Percentiles rank a stretch among this genome's conserved stretches.
Conservation (phyloP, 2,797 vertebrate genomes). For the Cryptoblepharus egeriae region DNA sequence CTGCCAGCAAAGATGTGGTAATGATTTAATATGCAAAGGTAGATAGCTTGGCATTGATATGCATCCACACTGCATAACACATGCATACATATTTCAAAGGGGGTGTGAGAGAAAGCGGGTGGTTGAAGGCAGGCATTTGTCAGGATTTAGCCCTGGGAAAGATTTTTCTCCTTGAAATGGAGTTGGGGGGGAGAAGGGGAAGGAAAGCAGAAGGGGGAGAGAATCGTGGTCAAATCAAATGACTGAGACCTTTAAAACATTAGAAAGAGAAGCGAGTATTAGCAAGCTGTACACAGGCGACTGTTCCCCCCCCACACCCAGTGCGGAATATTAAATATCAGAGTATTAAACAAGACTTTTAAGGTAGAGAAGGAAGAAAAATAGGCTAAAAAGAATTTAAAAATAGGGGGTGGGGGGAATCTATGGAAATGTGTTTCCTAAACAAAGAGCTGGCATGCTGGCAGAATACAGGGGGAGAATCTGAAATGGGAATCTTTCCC, state of each 20-base stretch:
- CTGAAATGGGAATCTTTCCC: conserved; percentile 19
- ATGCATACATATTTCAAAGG: conserved; percentile 76
- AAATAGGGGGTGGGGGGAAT: background rate
- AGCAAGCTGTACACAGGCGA: background rate
- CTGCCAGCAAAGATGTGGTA: conserved; percentile 58
- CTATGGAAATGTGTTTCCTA: conserved; percentile 6
- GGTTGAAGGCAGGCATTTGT: conserved; percentile 63
- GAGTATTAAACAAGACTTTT: conserved; percentile 59
- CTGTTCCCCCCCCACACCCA: no score
- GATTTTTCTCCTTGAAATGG: conserved; percentile 54
- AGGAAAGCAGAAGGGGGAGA: background rate
- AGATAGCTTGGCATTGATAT: conserved; percentile 71
- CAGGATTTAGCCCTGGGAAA: conserved; percentile 57
- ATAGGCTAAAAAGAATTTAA: background rate
- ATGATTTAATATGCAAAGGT: conserved; percentile 78
- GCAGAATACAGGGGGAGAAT: background rate
- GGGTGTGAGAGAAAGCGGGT: conserved; percentile 63
- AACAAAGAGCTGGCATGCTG: conserved; percentile 11
- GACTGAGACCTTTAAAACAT: conserved; percentile 63
- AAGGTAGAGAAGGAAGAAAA: conserved; percentile 53
- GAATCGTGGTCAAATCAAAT: conserved; percentile 58
- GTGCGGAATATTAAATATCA: conserved; percentile 11
- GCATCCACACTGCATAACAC: conserved; percentile 63
- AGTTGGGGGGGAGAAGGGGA: conserved; percentile 37
- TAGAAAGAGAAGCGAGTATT: conserved; percentile 50